Evolutionary conservation across 2,888 invertebrate genomes (phyloP), one percentile per base, ranked within the genome.

Genomic region (Cataglyphis livida): DNA sequence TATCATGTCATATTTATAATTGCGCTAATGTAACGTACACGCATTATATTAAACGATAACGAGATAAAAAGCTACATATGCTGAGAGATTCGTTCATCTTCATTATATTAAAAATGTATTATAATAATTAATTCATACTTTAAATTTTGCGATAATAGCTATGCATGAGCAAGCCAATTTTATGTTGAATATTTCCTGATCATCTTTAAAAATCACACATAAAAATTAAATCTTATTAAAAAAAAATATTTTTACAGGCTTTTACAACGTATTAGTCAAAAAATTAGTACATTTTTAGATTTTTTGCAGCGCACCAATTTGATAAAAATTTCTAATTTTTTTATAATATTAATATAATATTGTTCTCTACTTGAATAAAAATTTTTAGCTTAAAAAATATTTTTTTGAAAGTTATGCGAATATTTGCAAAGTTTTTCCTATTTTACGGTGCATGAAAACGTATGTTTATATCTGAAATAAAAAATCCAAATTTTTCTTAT

Each of bases 121-220:
- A n/a, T 51, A 54, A 54, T 76, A 41, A 76, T 76, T 57, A 75
- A 75, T 54, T 51, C 35, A 0, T 12, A 38, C 35, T 51, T 51
- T n/a, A 51, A 61, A 51, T 65, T 75, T 75, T 44, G 66, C 38
- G 28, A n/a, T 28, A 76, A 25, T 18, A 25, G 25, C 48, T 18
- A 48, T 5, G 32, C 35, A 21, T 4, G 44, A 74, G 48, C 35
- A 12, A 48, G 44, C 44, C 4, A 44, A 18, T 38, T 76, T 38
- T 4, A n/a, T 5, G 12, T 12, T n/a, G 12, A 62, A 44, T 21
- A 21, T 78, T 57, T 28, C 18, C 15, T 35, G 6, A n/a, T 1
- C 21, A 41, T 54, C 54, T n/a, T n/a, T 4, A n/a, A 10, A 25
- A n/a, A 54, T 68, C 41, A 21, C 68, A 4, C 5, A 9, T 10